A percentile compares a stretch with the other conserved stretches of the same genome.
Evolutionary conservation across 1,140 invertebrate genomes (phyloP).

Genomic region (Hestina assimilis): DNA sequence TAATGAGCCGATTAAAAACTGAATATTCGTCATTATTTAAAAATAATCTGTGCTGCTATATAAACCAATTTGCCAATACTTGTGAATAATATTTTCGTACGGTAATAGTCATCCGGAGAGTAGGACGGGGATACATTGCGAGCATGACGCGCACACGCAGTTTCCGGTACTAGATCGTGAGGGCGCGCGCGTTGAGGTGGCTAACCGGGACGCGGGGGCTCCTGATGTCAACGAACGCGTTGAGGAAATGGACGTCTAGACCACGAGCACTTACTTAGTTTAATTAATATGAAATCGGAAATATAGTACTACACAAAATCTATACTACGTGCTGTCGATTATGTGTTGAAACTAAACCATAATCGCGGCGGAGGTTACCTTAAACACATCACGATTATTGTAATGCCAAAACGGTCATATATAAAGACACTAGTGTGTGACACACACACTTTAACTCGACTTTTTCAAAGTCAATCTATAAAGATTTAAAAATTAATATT

Average conservation of each 20-base stretch:
- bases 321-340: background rate
- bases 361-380: too few species aligned
- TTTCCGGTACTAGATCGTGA: slow-evolving; percentile 23
- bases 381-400: too few species aligned
- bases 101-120: background rate
- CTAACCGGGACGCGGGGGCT: slow-evolving; percentile 6
- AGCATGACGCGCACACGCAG: slow-evolving; percentile 14
- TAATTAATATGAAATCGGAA: slow-evolving; percentile 36
- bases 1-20: too few species aligned
- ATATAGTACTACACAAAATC: background rate
- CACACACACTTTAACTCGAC: too few species aligned
- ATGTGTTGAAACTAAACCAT: too few species aligned
- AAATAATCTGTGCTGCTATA: background rate
- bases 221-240: slow-evolving; percentile 46
- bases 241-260: slow-evolving; percentile 56
- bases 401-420: too few species aligned
- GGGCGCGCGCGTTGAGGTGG: slow-evolving; percentile 2
- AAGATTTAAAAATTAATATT: too few species aligned
- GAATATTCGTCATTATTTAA: too few species aligned
- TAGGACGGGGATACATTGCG: background rate
- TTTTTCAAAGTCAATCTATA: too few species aligned
- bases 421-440: too few species aligned
- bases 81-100: slow-evolving; percentile 17
- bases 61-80: background rate
- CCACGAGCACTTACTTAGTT: slow-evolving; percentile 41